phyloP scores from a whole-genome alignment of 37 sponge, comb jelly and placozoan species.

The Eunapius fragilis region DNA sequence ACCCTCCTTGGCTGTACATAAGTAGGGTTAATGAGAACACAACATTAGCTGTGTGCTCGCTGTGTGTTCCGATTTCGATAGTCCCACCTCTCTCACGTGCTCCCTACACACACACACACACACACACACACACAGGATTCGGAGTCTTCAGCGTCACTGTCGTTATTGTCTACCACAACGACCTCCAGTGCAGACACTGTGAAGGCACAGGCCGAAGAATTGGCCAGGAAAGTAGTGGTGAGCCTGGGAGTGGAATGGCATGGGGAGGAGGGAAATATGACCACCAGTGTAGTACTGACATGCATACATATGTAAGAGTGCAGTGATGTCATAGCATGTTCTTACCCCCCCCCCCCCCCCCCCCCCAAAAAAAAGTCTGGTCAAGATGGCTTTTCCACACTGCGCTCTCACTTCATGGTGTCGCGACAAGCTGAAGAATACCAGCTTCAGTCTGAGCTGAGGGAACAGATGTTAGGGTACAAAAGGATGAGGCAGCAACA shows the following conservation, averaged over 20 bases:
- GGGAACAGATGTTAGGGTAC: constrained; percentile 95
- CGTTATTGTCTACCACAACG: not conserved
- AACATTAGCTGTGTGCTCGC: too few relatives aligned
- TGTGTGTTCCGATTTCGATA: too few relatives aligned
- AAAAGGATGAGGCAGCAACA: constrained; percentile 97
- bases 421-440: constrained; percentile 85
- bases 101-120: not conserved
- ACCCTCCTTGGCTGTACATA: too few relatives aligned
- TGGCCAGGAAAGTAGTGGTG: constrained; percentile 67
- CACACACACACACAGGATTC: not conserved
- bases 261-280: not conserved
- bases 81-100: too few relatives aligned
- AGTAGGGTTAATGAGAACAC: too few relatives aligned
- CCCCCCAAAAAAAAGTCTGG: not conserved
- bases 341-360: not conserved
- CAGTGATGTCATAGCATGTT: not conserved
- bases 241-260: not conserved
- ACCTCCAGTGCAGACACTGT: not conserved
- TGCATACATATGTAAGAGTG: too few relatives aligned
- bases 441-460: constrained; percentile 86
- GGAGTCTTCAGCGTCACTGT: not conserved
- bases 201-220: constrained; percentile 36
- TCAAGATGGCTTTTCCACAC: constrained; percentile 84
- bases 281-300: too few relatives aligned
- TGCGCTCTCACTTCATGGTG: constrained; percentile 86